Evolutionary conservation across 2,113 vertebrate genomes (phyloP).

Genomic region (Fregetta grallaria): DNA sequence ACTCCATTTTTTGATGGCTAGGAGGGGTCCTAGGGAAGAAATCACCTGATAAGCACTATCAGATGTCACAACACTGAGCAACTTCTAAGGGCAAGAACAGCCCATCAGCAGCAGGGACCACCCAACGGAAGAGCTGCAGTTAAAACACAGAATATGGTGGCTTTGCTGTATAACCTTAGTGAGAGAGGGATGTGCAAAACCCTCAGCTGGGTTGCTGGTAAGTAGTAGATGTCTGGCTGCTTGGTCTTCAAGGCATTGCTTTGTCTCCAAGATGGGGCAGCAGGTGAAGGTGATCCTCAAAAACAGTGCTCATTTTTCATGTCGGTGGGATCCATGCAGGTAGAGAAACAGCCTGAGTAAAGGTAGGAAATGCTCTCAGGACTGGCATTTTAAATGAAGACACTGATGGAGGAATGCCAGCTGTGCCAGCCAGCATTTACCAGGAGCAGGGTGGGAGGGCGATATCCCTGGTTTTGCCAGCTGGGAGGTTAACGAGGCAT

Average conservation of each 20-base stretch:
- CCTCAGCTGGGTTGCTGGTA: neutral
- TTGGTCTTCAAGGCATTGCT: neutral
- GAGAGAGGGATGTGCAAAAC: neutral
- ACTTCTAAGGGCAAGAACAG: neutral
- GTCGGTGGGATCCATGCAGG: neutral
- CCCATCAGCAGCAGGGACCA: neutral
- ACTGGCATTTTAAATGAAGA: neutral
- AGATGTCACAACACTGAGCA: neutral
- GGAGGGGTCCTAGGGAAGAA: neutral
- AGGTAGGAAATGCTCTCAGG: neutral
- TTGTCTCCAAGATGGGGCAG: neutral
- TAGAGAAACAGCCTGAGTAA: rapidly evolving
- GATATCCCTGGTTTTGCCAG: neutral
- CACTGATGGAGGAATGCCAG: neutral
- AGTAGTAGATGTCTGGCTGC: neutral
- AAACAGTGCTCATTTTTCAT: rapidly evolving
- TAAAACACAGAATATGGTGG: neutral
- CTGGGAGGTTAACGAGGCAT: neutral
- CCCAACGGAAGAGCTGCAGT: neutral
- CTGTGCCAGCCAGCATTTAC: rapidly evolving
- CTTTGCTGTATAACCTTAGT: neutral
- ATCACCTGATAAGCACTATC: neutral
- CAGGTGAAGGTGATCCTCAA: neutral
- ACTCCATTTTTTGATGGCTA: neutral
- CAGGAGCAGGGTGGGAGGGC: neutral